phyloP scores from a whole-genome alignment of 1,140 invertebrate genomes.

The Gryon sp. region DNA sequence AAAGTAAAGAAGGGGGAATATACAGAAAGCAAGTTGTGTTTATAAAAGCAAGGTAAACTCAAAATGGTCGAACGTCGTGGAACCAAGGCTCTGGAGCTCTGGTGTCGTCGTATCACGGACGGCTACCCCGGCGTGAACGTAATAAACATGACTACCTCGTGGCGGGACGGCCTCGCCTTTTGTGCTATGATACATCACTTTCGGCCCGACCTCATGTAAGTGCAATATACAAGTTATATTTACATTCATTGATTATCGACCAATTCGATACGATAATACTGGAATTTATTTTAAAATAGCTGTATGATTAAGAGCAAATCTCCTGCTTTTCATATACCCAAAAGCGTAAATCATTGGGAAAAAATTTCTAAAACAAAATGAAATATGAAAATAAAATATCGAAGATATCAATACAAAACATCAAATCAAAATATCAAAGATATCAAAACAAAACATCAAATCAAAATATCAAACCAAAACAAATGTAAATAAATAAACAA shows the following conservation, averaged over 20 bases:
- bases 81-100: constrained; percentile 91
- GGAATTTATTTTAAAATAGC: too few relatives aligned
- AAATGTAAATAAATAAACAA: too few relatives aligned
- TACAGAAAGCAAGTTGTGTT: too few relatives aligned
- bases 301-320: too few relatives aligned
- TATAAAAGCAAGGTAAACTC: constrained; percentile 21
- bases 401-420: too few relatives aligned
- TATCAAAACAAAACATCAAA: too few relatives aligned
- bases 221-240: constrained; percentile 66
- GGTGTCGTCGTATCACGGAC: constrained; percentile 92
- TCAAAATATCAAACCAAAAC: too few relatives aligned
- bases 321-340: too few relatives aligned
- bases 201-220: constrained; percentile 97
- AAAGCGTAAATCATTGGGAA: too few relatives aligned
- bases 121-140: constrained; percentile 93
- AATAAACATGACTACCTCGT: constrained; percentile 95
- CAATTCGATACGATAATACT: constrained; percentile 18
- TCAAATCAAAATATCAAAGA: too few relatives aligned
- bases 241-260: constrained; percentile 12
- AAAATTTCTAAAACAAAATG: too few relatives aligned
- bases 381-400: too few relatives aligned
- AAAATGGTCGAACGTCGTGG: constrained; percentile 90
- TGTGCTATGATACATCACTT: constrained; percentile 98
- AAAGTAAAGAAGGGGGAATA: constrained; percentile 22
- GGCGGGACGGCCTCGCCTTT: constrained; percentile 96